Percentiles rank a stretch among this genome's conserved stretches.
Evolutionary conservation across 2,797 vertebrate genomes (phyloP).

Genomic region (Microhierax caerulescens): DNA sequence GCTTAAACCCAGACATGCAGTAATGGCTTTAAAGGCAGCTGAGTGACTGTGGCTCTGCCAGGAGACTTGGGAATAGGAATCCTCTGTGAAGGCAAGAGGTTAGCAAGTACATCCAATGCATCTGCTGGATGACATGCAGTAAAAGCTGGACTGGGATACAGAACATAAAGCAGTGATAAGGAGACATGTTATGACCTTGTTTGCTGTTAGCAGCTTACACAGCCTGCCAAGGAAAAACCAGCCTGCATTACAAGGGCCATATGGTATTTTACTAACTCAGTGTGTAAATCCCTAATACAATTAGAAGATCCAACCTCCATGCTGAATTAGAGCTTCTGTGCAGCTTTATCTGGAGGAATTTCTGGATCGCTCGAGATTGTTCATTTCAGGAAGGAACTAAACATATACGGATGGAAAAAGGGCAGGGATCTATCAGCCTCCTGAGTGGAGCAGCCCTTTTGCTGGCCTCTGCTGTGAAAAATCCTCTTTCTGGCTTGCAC

Average conservation of each 20-base stretch:
- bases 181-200: conserved; percentile 50
- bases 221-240: conserved; percentile 21
- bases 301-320: conserved; percentile 44
- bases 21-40: background rate
- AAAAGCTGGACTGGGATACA: background rate
- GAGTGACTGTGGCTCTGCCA: background rate
- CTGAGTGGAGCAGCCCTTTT: background rate
- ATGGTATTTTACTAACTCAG: conserved; percentile 33
- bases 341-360: conserved; percentile 6
- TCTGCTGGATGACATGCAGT: background rate
- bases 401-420: background rate
- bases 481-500: background rate
- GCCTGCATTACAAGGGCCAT: conserved; percentile 18
- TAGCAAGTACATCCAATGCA: background rate
- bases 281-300: conserved; percentile 61
- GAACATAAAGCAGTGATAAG: conserved; percentile 19
- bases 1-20: background rate
- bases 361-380: background rate
- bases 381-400: background rate
- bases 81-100: background rate
- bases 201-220: conserved; percentile 52
- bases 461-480: background rate
- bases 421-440: background rate
- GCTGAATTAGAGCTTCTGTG: background rate
- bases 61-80: background rate